phyloP scores from a whole-genome alignment of 1,140 invertebrate species.

The Camponotus floridanus region DNA sequence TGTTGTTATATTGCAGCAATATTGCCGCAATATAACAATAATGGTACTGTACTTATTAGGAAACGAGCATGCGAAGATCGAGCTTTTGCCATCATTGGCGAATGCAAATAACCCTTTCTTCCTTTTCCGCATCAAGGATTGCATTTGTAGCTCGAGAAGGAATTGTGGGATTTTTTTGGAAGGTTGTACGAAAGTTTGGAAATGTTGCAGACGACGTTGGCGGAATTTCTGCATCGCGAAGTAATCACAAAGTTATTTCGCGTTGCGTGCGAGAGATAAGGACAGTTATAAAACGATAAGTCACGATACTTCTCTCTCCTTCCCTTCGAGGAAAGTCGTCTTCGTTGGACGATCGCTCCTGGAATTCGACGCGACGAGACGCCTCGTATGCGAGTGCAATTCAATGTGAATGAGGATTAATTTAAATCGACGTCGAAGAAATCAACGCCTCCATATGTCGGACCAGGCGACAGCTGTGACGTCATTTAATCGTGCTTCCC shows the following conservation, averaged over 20 bases:
- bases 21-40: no score
- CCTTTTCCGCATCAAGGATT: conserved; percentile 11
- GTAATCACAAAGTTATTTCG: not conserved
- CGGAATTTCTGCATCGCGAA: not conserved
- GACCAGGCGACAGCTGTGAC: not conserved
- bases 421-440: conserved; percentile 1
- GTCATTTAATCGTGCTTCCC: not conserved
- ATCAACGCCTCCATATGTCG: not conserved
- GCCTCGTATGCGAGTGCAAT: not conserved
- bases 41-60: no score
- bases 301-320: not conserved
- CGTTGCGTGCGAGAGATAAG: not conserved
- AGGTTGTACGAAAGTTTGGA: not conserved
- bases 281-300: not conserved
- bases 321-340: not conserved
- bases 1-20: no score
- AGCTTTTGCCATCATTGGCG: no score
- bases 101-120: not conserved
- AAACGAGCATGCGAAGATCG: conserved; percentile 37
- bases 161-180: conserved; percentile 4
- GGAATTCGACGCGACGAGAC: not conserved
- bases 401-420: conserved; percentile 13
- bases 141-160: not conserved
- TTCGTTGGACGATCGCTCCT: not conserved
- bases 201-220: not conserved